These are phyloP conservation scores for Propithecus coquereli DNA, from an alignment of 2,113 vertebrate species.

Conservation along the genomic window DNA sequence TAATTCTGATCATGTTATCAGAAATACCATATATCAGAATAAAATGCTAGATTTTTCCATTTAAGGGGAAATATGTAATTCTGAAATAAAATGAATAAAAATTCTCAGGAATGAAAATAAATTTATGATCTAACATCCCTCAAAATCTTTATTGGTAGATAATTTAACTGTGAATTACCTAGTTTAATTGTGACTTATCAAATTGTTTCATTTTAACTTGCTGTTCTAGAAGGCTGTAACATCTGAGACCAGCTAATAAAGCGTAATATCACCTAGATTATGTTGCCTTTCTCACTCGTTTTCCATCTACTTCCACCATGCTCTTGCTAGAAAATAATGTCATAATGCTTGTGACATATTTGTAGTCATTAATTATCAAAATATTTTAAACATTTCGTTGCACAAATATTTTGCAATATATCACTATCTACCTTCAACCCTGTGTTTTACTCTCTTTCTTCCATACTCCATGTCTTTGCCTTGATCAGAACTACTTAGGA, in stretches of 20 bases:
- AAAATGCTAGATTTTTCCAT: neutral
- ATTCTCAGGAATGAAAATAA: neutral
- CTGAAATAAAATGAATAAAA: neutral
- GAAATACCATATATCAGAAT: neutral
- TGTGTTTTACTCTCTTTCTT: neutral
- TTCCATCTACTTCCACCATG: neutral
- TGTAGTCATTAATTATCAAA: neutral
- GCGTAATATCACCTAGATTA: neutral
- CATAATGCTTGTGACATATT: neutral
- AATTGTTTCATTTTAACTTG: neutral
- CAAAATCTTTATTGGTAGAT: neutral
- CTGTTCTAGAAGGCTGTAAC: neutral
- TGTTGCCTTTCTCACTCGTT: neutral
- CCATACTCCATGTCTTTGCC: neutral
- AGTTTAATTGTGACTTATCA: neutral
- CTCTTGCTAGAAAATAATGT: neutral
- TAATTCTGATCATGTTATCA: neutral
- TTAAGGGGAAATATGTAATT: neutral
- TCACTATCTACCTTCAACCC: neutral
- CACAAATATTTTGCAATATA: neutral
- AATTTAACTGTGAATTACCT: neutral
- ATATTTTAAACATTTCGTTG: neutral
- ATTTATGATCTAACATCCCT: neutral
- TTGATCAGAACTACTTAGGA: neutral
- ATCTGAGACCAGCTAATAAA: neutral